phyloP scores from a whole-genome alignment of 2,797 vertebrate genomes.

The Discoglossus pictus region DNA sequence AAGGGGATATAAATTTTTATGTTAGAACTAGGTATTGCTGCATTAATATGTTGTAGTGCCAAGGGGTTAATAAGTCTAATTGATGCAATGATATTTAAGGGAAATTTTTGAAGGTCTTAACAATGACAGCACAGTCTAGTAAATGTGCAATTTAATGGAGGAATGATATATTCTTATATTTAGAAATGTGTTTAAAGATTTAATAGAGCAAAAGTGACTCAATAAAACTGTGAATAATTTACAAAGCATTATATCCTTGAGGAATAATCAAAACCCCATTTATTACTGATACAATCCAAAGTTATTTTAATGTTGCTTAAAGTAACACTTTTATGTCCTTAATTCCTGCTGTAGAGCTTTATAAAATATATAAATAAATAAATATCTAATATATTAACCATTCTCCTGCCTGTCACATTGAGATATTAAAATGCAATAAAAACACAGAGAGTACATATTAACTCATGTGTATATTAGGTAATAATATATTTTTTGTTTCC shows the following conservation, averaged over 20 bases:
- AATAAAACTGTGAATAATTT: slow-evolving; percentile 2
- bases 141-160: slow-evolving; percentile 24
- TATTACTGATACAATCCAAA: no score
- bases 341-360: no score
- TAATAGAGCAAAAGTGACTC: slow-evolving; percentile 19
- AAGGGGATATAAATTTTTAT: slow-evolving; percentile 65
- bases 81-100: slow-evolving; percentile 43
- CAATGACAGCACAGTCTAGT: slow-evolving; percentile 20
- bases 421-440: no score
- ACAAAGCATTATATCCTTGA: slow-evolving; percentile 21
- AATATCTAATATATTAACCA: no score
- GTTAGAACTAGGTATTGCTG: slow-evolving; percentile 51
- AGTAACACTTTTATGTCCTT: slow-evolving; percentile 8
- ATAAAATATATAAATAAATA: no score
- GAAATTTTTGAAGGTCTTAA: slow-evolving; percentile 37
- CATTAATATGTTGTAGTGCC: slow-evolving; percentile 51
- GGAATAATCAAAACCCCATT: neutral
- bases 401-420: no score
- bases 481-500: no score
- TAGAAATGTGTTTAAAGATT: slow-evolving; percentile 5
- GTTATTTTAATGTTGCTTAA: no score
- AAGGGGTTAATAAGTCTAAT: slow-evolving; percentile 43
- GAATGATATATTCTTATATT: slow-evolving; percentile 16
- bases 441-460: no score
- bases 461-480: no score